Base-by-base conservation (phyloP, 2,113 vertebrate species). In the Natator depressus region DNA sequence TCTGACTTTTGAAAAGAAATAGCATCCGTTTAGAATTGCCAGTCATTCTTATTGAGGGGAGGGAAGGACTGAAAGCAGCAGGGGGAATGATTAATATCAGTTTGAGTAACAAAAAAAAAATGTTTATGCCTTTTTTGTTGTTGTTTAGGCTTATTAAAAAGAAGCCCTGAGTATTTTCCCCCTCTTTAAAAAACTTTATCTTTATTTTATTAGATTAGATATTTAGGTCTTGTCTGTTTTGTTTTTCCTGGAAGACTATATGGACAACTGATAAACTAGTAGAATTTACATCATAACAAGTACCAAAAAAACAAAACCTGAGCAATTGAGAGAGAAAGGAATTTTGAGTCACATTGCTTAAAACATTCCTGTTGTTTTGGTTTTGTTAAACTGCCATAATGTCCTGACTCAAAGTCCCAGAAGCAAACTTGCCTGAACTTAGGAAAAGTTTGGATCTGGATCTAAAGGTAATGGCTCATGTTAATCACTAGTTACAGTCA, bases 1-100 rank as follows among this genome's bases (percentile, higher is more conserved):
- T 90, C 29, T 91, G 93, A 57, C n/a, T 96, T 97, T 38, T 93
- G 92, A 96, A 96, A 96, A 86, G 47, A 82, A 96, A 79, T 57
- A 65, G 82, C 62, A 6, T 65, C 53, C 79, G 83, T 95, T 98
- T 95, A 88, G 94, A 91, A 85, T 88, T 95, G 91, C 49, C 86
- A 46, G 49, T 88, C 80, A 83, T n/a, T 88, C 62, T 95, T 85
- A 75, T 25, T 91, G 89, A 80, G 94, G 84, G 54, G 96, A 96
- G 24, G 42, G 76, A 85, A 82, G 95, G 78, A 72, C 10, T 84
- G 85, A 57, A 93, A 95, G 76, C 96, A 97, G 91, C 89, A 92
- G 80, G 82, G 82, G 47, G 19, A 80, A 92, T 87, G 83, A 88
- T 86, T 94, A 89, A 87, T 92, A 95, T 93, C 87, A 97, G 93